These are phyloP conservation scores for Corydoras maculifer DNA, from an alignment of 2,113 vertebrate genomes.

Conservation along the genomic window DNA sequence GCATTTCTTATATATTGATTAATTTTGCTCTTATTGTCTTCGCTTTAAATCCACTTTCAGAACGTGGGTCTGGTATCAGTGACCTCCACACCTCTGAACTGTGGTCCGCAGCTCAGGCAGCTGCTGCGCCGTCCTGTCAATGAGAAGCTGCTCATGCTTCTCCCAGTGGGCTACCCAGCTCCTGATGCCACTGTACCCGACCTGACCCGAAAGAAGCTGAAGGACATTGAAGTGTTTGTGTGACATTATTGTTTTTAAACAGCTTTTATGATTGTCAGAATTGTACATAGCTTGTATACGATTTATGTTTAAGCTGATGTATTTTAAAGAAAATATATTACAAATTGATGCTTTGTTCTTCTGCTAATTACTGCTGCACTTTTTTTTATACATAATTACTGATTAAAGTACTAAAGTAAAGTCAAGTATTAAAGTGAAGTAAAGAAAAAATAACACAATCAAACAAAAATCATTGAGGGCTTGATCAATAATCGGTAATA, in stretches of 20 bases:
- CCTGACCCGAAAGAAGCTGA: slow-evolving; percentile 74
- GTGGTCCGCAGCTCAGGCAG: slow-evolving; percentile 77
- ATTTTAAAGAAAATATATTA: too few species aligned
- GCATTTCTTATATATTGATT: too few species aligned
- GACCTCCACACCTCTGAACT: slow-evolving; percentile 89
- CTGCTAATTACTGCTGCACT: too few species aligned
- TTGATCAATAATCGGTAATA: too few species aligned
- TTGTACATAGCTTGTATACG: too few species aligned
- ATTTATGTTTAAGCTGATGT: too few species aligned
- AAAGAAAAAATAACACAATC: too few species aligned
- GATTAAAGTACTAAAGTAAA: too few species aligned
- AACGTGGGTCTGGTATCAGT: slow-evolving; percentile 86
- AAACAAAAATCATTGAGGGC: too few species aligned
- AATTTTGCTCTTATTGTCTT: background rate
- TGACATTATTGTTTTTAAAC: slow-evolving; percentile 48
- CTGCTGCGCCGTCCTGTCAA: slow-evolving; percentile 79
- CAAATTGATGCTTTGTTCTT: too few species aligned
- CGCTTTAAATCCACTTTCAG: slow-evolving; percentile 53
- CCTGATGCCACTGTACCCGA: slow-evolving; percentile 78
- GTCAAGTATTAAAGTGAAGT: too few species aligned
- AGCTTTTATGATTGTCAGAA: background rate
- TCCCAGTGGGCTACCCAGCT: slow-evolving; percentile 85
- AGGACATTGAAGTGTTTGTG: slow-evolving; percentile 75
- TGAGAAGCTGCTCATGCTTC: slow-evolving; percentile 88
- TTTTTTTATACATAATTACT: too few species aligned